Evolutionary conservation across 2,113 vertebrate genomes (phyloP).

Genomic region (Rostratula benghalensis): DNA sequence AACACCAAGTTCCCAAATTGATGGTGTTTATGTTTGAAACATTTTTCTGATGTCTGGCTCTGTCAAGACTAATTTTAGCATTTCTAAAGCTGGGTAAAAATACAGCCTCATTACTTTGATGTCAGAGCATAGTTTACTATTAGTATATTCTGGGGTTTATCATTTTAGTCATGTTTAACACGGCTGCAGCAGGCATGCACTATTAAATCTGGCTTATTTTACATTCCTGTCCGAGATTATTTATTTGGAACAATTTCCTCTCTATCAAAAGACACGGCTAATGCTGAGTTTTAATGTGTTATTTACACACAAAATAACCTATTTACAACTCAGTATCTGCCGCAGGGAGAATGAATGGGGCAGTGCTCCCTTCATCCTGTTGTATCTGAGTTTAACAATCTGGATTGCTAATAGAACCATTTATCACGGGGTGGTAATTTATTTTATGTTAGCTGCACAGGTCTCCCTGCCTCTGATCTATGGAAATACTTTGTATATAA

Average conservation of each 20-base stretch:
- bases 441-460: conserved; percentile 83
- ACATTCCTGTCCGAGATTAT: conserved; percentile 91
- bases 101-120: conserved; percentile 85
- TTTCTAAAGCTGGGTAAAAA: conserved; percentile 83
- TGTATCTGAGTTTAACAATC: conserved; percentile 98
- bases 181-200: conserved; percentile 77
- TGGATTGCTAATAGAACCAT: conserved; percentile 99
- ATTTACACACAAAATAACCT: conserved; percentile 98
- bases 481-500: conserved; percentile 81
- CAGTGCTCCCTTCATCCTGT: conserved; percentile 83
- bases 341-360: conserved; percentile 88
- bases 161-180: conserved; percentile 93
- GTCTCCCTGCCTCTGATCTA: conserved; percentile 86
- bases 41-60: conserved; percentile 79
- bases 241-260: conserved; percentile 95
- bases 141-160: conserved; percentile 84
- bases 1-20: conserved; percentile 65
- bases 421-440: conserved; percentile 89
- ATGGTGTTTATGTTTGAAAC: conserved; percentile 75
- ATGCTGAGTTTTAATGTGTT: conserved; percentile 98
- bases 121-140: conserved; percentile 84
- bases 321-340: conserved; percentile 86
- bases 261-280: conserved; percentile 90
- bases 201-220: conserved; percentile 89
- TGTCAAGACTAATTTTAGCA: conserved; percentile 83